Evolutionary conservation across 2,888 invertebrate genomes (phyloP), one percentile per base, ranked within the genome.

Genomic region (Stictocephala bisonia): DNA sequence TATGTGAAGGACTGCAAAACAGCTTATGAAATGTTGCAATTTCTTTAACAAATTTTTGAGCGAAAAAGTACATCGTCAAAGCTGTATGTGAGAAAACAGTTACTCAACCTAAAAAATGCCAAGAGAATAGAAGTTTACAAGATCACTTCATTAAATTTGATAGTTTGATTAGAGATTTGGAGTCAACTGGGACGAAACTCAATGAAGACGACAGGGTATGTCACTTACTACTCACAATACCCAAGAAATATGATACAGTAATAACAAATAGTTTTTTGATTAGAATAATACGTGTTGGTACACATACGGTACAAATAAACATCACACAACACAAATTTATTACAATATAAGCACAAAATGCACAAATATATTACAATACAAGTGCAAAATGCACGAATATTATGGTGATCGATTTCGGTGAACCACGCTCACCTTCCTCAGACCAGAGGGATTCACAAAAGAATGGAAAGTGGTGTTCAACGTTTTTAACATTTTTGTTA

Each of bases 101-200:
- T 75, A 3, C 20, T 74, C n/a, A n/a, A 24, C 27, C 66, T 1
- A 22, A 71, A 13, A 66, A 66, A 26, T 69, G 18, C 18, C 22
- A 35, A 0, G 56, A 31, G 11, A 44, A 40, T 15, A 68, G 35
- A 15, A 40, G 24, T n/a, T 29, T 74, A 20, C 74, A 74, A 51
- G 64, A 74, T 44, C 72, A 75, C 27, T 75, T 75, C n/a, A n/a
- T n/a, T n/a, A 22, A 50, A 22, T 75, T 68, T 18, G 74, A 75
- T 48, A 18, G 56, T 0, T 26, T 72, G 1, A 66, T 76, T 9
- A 20, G 71, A 6, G 64, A 74, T 20, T 27, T 76, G 50, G 41
- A 58, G 41, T 50, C 64, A n/a, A 29, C 53, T 2, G 76, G 58
- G 4, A 29, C 64, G 7, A 60, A 44, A 11, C 40, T 76, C 4